Evolutionary conservation across 2,113 vertebrate genomes (phyloP).

Genomic region (Rhineura floridana): DNA sequence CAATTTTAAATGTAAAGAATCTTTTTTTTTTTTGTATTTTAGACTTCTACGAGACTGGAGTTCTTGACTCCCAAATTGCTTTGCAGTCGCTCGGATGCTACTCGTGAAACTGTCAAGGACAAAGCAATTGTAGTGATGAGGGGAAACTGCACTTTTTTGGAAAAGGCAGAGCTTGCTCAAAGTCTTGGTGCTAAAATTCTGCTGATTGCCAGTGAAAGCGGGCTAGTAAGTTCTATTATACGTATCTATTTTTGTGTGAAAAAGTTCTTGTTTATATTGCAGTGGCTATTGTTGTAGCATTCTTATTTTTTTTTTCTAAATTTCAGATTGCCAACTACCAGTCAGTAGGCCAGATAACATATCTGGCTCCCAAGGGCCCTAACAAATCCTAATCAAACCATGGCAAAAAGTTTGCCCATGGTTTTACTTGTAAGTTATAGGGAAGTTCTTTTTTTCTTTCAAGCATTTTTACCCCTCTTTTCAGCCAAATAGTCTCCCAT

Average conservation of each 20-base stretch:
- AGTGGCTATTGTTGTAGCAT: not conserved
- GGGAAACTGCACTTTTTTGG: constrained; percentile 82
- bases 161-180: constrained; percentile 88
- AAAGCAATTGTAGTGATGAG: constrained; percentile 85
- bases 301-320: not conserved
- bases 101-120: constrained; percentile 69
- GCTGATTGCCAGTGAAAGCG: constrained; percentile 81
- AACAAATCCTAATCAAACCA: not conserved
- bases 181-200: constrained; percentile 78
- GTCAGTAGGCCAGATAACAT: not conserved
- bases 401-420: not conserved
- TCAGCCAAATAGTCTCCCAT: not conserved
- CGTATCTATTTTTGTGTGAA: not conserved
- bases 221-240: constrained; percentile 75
- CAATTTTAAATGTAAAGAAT: not conserved
- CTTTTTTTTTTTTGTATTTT: constrained; percentile 31
- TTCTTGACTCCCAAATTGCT: constrained; percentile 80
- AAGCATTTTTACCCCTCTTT: too few relatives aligned
- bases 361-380: not conserved
- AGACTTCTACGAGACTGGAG: constrained; percentile 78
- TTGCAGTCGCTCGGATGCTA: constrained; percentile 78
- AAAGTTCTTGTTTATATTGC: accelerated
- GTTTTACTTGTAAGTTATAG: not conserved
- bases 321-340: too few relatives aligned
- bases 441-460: not conserved